These are phyloP conservation scores for Mus minutoides DNA, from an alignment of 2,797 vertebrate species.

Conservation along the genomic window DNA sequence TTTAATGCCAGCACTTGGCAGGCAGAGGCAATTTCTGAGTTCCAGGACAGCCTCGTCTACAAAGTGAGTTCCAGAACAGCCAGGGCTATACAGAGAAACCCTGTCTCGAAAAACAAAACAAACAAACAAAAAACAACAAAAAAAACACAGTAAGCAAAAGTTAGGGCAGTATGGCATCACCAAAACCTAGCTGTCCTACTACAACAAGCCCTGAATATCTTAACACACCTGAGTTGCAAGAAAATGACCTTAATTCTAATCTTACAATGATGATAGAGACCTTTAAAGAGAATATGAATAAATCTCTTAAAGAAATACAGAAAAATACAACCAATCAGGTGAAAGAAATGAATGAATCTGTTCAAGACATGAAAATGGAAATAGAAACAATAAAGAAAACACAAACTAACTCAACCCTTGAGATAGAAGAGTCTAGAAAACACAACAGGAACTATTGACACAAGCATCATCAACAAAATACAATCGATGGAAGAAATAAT, in stretches of 20 bases:
- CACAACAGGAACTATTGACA: not conserved
- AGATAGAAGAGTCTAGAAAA: not conserved
- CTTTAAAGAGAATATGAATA: not conserved
- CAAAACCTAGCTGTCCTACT: not conserved
- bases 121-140: too few species aligned
- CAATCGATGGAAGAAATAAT: not conserved
- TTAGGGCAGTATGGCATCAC: not conserved
- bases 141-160: not conserved
- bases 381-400: not conserved
- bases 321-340: not conserved
- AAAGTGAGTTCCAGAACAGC: too few species aligned
- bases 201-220: not conserved
- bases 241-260: not conserved
- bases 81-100: too few species aligned
- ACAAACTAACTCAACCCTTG: not conserved
- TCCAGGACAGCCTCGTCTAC: too few species aligned
- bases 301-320: not conserved
- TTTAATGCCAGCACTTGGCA: too few species aligned
- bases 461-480: not conserved
- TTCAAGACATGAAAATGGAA: not conserved
- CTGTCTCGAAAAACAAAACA: too few species aligned
- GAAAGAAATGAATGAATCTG: not conserved
- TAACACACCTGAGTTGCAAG: not conserved
- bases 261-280: not conserved
- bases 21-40: too few species aligned